Evolutionary conservation across 1,140 invertebrate species (phyloP).

Genomic region (Drosophila sproati): DNA sequence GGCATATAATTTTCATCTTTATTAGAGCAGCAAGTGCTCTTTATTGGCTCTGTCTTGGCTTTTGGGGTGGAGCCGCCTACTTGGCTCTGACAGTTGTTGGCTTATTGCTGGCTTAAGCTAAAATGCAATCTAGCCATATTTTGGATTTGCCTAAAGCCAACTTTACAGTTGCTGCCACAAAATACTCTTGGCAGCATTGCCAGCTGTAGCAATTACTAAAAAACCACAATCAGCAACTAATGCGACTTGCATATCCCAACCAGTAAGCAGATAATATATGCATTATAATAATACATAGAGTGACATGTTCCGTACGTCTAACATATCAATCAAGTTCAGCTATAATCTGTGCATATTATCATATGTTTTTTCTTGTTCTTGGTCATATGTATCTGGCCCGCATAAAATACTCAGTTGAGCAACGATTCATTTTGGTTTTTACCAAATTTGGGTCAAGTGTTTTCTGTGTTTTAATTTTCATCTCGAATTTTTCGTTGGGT

Average conservation of each 20-base stretch:
- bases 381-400: neutral
- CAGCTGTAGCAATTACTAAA: neutral
- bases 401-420: slow-evolving; percentile 3
- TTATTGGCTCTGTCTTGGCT: slow-evolving; percentile 38
- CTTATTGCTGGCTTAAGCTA: slow-evolving; percentile 5
- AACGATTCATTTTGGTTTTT: slow-evolving; percentile 8
- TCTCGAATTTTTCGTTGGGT: slow-evolving; percentile 14
- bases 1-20: slow-evolving; percentile 69
- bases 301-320: neutral
- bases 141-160: slow-evolving; percentile 14
- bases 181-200: neutral
- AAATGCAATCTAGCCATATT: slow-evolving; percentile 1
- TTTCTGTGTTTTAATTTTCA: slow-evolving; percentile 53
- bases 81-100: slow-evolving; percentile 12
- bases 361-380: neutral
- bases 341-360: neutral
- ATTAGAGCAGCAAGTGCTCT: slow-evolving; percentile 66
- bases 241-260: slow-evolving; percentile 4
- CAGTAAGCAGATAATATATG: neutral
- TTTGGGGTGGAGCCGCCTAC: slow-evolving; percentile 15
- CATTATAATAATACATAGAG: slow-evolving; percentile 1
- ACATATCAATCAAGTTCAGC: neutral
- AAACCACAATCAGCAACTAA: slow-evolving; percentile 2
- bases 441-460: slow-evolving; percentile 63
- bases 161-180: slow-evolving; percentile 5